phyloP scores from a whole-genome alignment of 2,113 vertebrate species.

The Saguinus imperator region DNA sequence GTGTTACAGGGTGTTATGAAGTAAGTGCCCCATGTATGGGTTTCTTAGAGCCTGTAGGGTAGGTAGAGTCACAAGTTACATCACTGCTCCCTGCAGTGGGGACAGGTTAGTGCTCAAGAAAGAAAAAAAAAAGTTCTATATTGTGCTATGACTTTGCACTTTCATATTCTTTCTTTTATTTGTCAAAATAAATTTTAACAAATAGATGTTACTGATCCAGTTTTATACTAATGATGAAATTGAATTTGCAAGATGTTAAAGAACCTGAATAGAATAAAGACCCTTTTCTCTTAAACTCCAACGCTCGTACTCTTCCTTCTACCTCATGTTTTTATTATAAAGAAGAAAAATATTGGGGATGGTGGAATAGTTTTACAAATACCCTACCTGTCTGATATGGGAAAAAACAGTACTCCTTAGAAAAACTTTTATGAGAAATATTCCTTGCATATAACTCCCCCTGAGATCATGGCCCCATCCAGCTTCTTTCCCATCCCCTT shows the following conservation, averaged over 20 bases:
- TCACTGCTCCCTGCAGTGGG: background rate
- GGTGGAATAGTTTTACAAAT: background rate
- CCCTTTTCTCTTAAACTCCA: background rate
- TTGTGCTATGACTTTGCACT: background rate
- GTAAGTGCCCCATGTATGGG: fast-evolving
- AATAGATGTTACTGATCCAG: background rate
- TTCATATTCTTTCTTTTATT: background rate
- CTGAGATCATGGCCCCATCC: background rate
- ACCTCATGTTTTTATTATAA: background rate
- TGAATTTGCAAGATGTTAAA: background rate
- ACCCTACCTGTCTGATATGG: background rate
- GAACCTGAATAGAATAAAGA: background rate
- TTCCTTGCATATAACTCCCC: background rate
- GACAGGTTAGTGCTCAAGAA: background rate
- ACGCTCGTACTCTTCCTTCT: background rate
- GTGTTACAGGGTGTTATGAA: background rate
- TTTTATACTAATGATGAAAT: background rate
- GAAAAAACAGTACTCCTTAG: background rate
- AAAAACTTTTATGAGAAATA: background rate
- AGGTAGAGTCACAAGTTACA: background rate
- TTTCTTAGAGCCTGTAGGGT: background rate
- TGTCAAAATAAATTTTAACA: background rate
- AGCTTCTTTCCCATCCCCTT: too few species aligned
- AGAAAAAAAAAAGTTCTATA: background rate
- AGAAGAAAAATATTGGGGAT: background rate